Evolutionary conservation across 2,888 invertebrate genomes (phyloP), one percentile per base, ranked within the genome.

Genomic region (Coleophora flavipennella): DNA sequence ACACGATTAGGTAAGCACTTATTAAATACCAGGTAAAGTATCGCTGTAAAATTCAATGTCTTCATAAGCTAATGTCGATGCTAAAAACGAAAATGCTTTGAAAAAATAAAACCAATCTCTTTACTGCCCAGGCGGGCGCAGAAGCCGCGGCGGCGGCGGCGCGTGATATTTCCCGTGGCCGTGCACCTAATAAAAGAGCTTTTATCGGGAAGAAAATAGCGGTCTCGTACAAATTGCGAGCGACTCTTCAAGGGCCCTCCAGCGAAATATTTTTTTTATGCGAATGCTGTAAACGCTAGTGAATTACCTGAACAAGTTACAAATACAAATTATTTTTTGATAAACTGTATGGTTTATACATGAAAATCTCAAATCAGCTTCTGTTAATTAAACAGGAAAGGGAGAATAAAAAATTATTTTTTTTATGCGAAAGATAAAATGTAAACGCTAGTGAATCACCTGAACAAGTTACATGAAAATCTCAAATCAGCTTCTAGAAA

Each of bases 201-300:
- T 43, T 43, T 43, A 43, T 39, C 39, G 42, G 35, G 25, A 38
- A 33, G 35, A 41, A 41, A 41, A 40, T 40, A 37, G 31, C 35
- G 31, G 35, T 13, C 25, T 26, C 13, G 11, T 14, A 33, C 29
- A 33, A 28, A 38, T 33, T 10, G 10, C 8, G 12, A 13, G 20
- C 20, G 20, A 6, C 13, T 31, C n/a, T 37, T 31, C 33, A 13
- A 33, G 14, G 36, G 33, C 13, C 33, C 38, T 33, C 25, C n/a
- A 13, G 12, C 25, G 32, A 12, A 12, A 33, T 33, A 38, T 20
- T n/a, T n/a, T n/a, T n/a, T 32, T 32, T 20, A 33, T 13, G 32
- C 10, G 13, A 33, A 10, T 29, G 11, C 4, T 13, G 27, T 33
- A 33, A 38, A 33, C 29, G 27, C 27, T 31, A 7, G 7, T 26